Percentiles rank a stretch among this genome's conserved stretches.
Conservation (phyloP, 2,797 vertebrate genomes). For the Molossus alvarezi region DNA sequence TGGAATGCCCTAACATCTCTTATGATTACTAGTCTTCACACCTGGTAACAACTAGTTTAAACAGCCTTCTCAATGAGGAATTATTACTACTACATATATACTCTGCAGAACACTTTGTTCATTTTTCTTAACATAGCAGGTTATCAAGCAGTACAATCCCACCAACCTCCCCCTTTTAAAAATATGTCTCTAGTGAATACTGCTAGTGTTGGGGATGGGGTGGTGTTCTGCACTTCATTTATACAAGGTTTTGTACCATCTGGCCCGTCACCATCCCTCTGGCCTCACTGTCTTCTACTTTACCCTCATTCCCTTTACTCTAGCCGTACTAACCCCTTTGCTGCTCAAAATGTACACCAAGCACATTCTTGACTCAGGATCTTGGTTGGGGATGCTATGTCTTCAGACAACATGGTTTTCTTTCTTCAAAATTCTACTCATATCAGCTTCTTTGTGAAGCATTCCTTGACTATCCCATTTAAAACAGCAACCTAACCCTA, state of each 20-base stretch:
- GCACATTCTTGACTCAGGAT: background rate
- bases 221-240: background rate
- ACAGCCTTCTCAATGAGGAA: background rate
- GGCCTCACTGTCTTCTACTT: background rate
- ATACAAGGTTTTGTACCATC: background rate
- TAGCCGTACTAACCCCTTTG: background rate
- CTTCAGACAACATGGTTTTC: background rate
- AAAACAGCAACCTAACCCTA: conserved; percentile 9
- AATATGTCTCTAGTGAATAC: background rate
- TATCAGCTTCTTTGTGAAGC: background rate
- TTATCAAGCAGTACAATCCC: background rate
- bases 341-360: background rate
- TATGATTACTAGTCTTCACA: background rate
- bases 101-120: background rate
- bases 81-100: background rate
- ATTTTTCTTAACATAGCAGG: background rate
- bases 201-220: background rate
- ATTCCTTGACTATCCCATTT: background rate
- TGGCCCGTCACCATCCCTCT: background rate
- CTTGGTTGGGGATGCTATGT: background rate
- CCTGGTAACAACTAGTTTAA: conserved; percentile 22
- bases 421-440: conserved; percentile 7
- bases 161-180: background rate
- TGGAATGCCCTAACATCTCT: conserved; percentile 5
- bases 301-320: background rate